phyloP scores from a whole-genome alignment of 2,888 invertebrate species.

The Trissolcus brochymenae region DNA sequence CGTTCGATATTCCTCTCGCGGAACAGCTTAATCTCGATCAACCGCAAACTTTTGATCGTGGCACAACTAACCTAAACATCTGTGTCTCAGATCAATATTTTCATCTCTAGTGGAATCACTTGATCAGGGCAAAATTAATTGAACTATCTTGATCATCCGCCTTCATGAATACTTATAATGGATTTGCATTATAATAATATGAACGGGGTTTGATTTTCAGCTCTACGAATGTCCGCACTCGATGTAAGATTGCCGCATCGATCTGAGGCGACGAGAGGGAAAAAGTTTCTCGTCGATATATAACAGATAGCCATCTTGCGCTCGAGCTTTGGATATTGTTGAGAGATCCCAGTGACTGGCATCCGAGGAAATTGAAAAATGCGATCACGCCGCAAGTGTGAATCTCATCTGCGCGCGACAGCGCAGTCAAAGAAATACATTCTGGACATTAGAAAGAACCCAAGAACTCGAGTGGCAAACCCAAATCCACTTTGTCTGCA shows the following conservation, averaged over 20 bases:
- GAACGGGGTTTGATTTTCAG: no score
- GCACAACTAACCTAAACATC: no score
- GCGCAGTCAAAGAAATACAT: not conserved
- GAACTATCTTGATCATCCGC: no score
- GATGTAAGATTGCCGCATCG: constrained; percentile 45
- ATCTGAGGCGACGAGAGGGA: constrained; percentile 17
- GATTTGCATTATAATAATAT: no score
- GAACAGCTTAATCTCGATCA: no score
- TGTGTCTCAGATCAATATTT: no score
- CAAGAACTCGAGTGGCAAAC: not conserved
- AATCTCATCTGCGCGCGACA: no score
- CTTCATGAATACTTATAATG: no score
- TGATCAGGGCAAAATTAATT: no score
- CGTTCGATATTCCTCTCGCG: no score
- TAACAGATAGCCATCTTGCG: constrained; percentile 53
- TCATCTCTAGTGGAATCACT: no score
- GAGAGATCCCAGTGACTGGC: constrained; percentile 42
- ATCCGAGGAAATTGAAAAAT: constrained; percentile 47
- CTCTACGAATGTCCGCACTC: not conserved
- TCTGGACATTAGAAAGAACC: not conserved
- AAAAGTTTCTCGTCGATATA: constrained; percentile 40
- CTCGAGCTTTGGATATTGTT: constrained; percentile 46
- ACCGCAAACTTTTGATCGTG: no score
- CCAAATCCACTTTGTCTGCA: not conserved
- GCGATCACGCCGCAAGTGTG: constrained; percentile 28